Percentiles rank a stretch among this genome's conserved stretches.
These are phyloP conservation scores for Osmoderma eremita DNA, from an alignment of 2,888 invertebrate species.

Conservation along the genomic window DNA sequence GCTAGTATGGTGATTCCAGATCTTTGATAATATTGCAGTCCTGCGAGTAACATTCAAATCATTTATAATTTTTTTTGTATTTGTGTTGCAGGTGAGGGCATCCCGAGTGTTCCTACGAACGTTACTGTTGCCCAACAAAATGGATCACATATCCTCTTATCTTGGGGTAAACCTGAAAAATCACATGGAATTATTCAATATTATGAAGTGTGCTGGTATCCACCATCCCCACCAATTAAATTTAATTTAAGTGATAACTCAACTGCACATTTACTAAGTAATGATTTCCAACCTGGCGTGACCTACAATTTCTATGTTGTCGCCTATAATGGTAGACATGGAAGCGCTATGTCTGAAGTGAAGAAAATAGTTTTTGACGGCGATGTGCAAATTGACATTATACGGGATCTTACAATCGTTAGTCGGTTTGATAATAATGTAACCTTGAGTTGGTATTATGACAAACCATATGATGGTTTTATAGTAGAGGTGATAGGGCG, in stretches of 20 bases:
- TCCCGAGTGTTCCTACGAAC: constrained; percentile 76
- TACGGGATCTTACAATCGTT: constrained; percentile 67
- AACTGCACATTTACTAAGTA: constrained; percentile 63
- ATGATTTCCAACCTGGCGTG: constrained; percentile 67
- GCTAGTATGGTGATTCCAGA: background rate
- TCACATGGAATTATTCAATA: constrained; percentile 72
- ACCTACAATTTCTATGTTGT: constrained; percentile 80
- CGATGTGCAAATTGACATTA: constrained; percentile 70
- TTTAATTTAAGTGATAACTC: constrained; percentile 62
- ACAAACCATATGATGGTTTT: constrained; percentile 66
- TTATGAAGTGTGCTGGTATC: constrained; percentile 75
- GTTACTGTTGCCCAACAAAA: constrained; percentile 73
- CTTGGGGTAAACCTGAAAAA: constrained; percentile 74
- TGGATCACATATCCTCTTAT: constrained; percentile 72
- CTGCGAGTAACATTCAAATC: background rate
- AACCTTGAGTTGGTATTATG: constrained; percentile 69
- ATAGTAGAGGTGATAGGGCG: constrained; percentile 66
- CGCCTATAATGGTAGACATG: constrained; percentile 71
- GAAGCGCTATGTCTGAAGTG: constrained; percentile 71
- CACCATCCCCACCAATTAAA: constrained; percentile 70
- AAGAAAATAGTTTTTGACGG: constrained; percentile 72
- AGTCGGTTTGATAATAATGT: constrained; percentile 67
- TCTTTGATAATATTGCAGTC: background rate
- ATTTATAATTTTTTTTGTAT: background rate
- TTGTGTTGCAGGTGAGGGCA: constrained; percentile 55